Base-by-base conservation (phyloP, 2,888 invertebrate genomes). In the Omphaloscelis lunosa region DNA sequence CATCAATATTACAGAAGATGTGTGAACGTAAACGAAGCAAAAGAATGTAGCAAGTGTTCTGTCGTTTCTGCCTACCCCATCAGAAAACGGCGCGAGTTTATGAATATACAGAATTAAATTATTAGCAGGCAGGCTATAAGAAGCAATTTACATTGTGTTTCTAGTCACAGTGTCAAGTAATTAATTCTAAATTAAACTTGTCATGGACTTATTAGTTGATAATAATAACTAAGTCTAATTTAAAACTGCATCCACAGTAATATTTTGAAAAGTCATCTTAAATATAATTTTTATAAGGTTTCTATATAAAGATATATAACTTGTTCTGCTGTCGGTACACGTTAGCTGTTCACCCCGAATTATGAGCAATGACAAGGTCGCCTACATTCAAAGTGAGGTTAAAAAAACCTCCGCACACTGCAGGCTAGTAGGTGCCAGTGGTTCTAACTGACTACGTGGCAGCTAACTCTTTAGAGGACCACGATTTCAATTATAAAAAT, bases 281-380 rank as follows among this genome's bases (percentile, higher is more conserved):
- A 62, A 45, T 56, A 58, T 29, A 9, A 53, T 66, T n/a, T 68
- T 53, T 34, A 45, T 34, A 1, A 62, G 68, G 59, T 72, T 27
- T 7, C 58, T 12, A 45, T 17, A 17, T 17, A 17, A 17, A 48
- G 0, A 48, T 20, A 7, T 48, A 20, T 20, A 39, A 68, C 59
- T 85, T 70, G 69, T 88, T 75, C 41, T 89, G 88, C 81, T 77
- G 77, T 80, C 85, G 45, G 79, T 88, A 88, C 84, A 23, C 83
- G 86, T 80, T 89, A 92, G 92, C 90, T 89, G 95, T 92, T 95
- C 93, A 94, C 95, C 94, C 95, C 95, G 95, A 95, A 95, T 91
- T 92, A 90, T 92, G 88, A 81, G 90, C 91, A 88, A 89, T 80
- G 83, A 90, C 95, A 95, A 96, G 96, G 96, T 88, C 95, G 93